Evolutionary conservation across 2,113 vertebrate species (phyloP).

Genomic region (Bubo scandiacus): DNA sequence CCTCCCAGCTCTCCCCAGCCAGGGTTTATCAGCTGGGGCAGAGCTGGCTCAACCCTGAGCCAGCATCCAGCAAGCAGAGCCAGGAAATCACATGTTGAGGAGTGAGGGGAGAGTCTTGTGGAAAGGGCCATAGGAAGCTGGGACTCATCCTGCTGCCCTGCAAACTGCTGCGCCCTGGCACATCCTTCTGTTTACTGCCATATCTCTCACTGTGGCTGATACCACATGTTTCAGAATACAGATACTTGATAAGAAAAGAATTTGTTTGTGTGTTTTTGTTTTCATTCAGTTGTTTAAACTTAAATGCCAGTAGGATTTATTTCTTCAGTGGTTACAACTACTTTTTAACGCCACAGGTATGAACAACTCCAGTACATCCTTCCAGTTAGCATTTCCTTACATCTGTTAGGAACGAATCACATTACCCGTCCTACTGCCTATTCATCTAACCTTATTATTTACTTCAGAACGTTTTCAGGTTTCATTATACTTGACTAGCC

Average conservation of each 20-base stretch:
- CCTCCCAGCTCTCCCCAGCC: not conserved
- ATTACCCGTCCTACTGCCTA: not conserved
- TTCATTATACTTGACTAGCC: constrained; percentile 3
- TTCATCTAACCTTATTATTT: constrained; percentile 16
- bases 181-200: not conserved
- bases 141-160: not conserved
- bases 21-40: too few relatives aligned
- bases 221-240: not conserved
- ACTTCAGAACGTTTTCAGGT: constrained; percentile 1
- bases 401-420: not conserved
- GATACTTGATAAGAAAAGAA: not conserved
- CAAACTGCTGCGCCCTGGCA: not conserved
- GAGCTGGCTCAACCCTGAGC: not conserved
- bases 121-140: not conserved
- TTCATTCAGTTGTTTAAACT: not conserved
- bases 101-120: rapidly evolving
- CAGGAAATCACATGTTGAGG: rapidly evolving
- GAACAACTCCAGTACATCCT: not conserved
- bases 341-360: not conserved
- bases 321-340: not conserved
- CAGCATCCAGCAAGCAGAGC: rapidly evolving
- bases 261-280: not conserved
- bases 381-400: not conserved
- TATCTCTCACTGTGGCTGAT: not conserved
- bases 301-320: not conserved